phyloP scores from a whole-genome alignment of 2,797 vertebrate species.

The Pangasius sanitwongsei region DNA sequence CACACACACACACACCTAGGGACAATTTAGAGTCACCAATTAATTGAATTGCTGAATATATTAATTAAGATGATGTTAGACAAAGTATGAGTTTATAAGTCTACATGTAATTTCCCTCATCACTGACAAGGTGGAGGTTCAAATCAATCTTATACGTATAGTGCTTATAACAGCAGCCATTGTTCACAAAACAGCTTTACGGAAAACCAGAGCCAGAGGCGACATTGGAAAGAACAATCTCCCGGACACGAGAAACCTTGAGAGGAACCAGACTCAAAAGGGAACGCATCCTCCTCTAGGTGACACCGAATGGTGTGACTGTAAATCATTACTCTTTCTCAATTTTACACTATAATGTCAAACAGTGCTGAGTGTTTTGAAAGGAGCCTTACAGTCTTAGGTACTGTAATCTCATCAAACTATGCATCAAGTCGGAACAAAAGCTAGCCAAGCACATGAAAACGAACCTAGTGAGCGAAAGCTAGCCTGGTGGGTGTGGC shows the following conservation, averaged over 20 bases:
- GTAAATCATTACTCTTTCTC: not conserved
- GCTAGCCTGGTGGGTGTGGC: not conserved
- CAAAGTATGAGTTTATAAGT: not conserved
- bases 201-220: not conserved
- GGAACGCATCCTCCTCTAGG: not conserved
- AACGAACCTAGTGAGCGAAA: not conserved
- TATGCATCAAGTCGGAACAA: not conserved
- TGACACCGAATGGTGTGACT: too few relatives aligned
- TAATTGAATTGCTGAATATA: not conserved
- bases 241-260: not conserved
- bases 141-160: not conserved
- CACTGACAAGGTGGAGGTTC: not conserved
- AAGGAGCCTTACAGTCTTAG: not conserved
- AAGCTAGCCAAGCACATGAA: not conserved
- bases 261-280: not conserved
- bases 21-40: not conserved
- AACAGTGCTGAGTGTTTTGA: not conserved
- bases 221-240: not conserved
- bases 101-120: not conserved
- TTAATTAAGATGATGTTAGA: not conserved
- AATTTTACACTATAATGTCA: not conserved
- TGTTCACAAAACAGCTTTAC: not conserved
- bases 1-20: not conserved
- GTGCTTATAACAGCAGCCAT: not conserved
- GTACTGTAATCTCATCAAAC: not conserved